A percentile compares a stretch with the other conserved stretches of the same genome.
Evolutionary conservation across 2,113 vertebrate species (phyloP).

Genomic region (Phalacrocorax carbo): DNA sequence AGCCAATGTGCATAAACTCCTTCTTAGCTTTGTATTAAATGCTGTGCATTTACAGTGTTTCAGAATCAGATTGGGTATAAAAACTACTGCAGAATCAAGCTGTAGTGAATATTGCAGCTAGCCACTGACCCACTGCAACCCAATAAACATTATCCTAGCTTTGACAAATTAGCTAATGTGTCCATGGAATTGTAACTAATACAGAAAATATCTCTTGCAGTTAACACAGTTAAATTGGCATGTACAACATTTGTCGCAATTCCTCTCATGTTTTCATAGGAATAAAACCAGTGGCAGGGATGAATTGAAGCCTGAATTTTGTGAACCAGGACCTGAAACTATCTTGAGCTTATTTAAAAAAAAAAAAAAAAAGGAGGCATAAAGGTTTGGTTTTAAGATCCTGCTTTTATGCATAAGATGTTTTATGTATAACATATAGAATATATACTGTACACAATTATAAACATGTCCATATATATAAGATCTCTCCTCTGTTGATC

Average conservation of each 20-base stretch:
- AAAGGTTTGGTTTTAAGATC: background rate
- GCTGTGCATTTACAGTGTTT: background rate
- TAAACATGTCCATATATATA: background rate
- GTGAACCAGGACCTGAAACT: background rate
- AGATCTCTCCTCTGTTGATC: background rate
- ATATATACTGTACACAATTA: background rate
- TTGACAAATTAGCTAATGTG: background rate
- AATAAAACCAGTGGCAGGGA: background rate
- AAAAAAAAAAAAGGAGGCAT: background rate
- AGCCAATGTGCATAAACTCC: background rate
- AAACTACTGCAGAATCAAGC: background rate
- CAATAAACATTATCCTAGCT: background rate
- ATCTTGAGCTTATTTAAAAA: background rate
- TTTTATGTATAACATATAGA: background rate
- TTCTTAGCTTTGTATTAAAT: background rate
- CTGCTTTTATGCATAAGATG: background rate
- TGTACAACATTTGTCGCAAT: background rate
- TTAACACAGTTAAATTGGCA: background rate
- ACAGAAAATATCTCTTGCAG: background rate
- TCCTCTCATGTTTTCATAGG: background rate
- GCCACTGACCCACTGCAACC: background rate
- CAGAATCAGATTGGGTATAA: background rate
- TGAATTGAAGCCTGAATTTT: background rate
- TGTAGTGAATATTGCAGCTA: background rate
- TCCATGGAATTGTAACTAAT: background rate